phyloP scores from a whole-genome alignment of 2,113 vertebrate species.

The Ptyas mucosa region DNA sequence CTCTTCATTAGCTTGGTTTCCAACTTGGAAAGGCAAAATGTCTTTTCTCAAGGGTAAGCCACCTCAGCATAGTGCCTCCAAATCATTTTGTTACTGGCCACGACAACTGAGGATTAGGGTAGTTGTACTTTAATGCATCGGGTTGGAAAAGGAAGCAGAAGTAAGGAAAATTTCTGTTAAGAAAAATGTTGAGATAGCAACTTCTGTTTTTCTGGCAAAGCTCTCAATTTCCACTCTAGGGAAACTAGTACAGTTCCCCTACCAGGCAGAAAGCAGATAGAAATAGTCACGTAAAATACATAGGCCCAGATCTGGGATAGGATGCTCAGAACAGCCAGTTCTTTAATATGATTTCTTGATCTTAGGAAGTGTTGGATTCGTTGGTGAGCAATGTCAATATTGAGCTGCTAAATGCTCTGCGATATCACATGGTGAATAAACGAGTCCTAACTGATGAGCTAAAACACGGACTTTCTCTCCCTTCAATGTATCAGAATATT shows the following conservation, averaged over 20 bases:
- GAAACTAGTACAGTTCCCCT: not conserved
- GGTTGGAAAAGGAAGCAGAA: not conserved
- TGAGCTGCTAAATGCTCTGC: constrained; percentile 93
- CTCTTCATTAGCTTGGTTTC: not conserved
- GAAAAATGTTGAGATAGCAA: not conserved
- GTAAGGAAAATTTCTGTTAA: not conserved
- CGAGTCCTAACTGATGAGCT: constrained; percentile 91
- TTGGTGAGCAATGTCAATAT: constrained; percentile 98
- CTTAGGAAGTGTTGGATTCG: constrained; percentile 93
- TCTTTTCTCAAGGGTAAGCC: not conserved
- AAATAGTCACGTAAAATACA: not conserved
- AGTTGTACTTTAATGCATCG: not conserved
- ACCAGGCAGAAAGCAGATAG: not conserved
- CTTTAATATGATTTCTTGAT: not conserved
- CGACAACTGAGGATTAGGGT: not conserved
- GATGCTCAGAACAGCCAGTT: not conserved
- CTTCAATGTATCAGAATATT: constrained; percentile 96
- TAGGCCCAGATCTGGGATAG: not conserved
- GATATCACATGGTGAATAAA: constrained; percentile 94
- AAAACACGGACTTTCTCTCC: constrained; percentile 79
- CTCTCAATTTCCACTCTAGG: not conserved
- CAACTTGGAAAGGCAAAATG: not conserved
- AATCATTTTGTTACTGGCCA: not conserved
- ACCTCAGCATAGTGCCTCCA: not conserved
- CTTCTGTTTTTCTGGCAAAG: not conserved